Evolutionary conservation across 2,113 vertebrate genomes (phyloP).

Genomic region (Thunnus thynnus): DNA sequence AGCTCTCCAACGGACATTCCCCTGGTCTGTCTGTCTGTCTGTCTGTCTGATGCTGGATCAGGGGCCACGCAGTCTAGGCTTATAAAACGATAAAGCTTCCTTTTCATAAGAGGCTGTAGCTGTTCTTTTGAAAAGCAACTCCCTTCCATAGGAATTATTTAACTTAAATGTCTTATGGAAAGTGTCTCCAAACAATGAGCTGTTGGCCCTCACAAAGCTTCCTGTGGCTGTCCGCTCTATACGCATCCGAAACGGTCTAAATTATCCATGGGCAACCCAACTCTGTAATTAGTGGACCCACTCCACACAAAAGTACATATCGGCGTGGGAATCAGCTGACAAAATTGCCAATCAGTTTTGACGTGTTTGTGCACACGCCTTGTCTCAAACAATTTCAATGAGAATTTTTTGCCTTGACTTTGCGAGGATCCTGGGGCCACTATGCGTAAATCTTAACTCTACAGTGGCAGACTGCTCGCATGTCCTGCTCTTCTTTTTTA

Average conservation of each 20-base stretch:
- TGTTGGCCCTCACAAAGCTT: slow-evolving; percentile 19
- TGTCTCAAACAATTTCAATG: slow-evolving; percentile 25
- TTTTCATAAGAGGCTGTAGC: neutral
- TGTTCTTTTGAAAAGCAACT: neutral
- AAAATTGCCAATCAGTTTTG: slow-evolving; percentile 55
- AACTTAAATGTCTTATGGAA: neutral
- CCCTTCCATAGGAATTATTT: neutral
- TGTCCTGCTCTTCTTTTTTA: slow-evolving; percentile 15
- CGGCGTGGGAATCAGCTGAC: slow-evolving; percentile 62
- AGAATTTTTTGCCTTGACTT: neutral
- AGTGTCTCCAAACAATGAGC: slow-evolving; percentile 29
- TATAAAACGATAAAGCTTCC: neutral
- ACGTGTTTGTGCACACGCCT: slow-evolving; percentile 61
- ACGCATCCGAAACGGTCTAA: slow-evolving; percentile 51
- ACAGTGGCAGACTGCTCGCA: slow-evolving; percentile 19
- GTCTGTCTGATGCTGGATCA: slow-evolving; percentile 49
- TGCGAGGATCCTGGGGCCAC: slow-evolving; percentile 33
- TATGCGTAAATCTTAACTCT: slow-evolving; percentile 33
- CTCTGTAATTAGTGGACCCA: slow-evolving; percentile 73
- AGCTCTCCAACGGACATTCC: slow-evolving; percentile 31
- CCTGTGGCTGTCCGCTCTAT: slow-evolving; percentile 60
- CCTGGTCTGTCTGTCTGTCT: neutral
- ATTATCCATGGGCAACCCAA: slow-evolving; percentile 68
- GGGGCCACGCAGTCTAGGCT: slow-evolving; percentile 45
- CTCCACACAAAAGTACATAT: slow-evolving; percentile 54